Base-by-base conservation (phyloP, 53 echinoderm and acorn worm species). In the Zoroaster sp. region DNA sequence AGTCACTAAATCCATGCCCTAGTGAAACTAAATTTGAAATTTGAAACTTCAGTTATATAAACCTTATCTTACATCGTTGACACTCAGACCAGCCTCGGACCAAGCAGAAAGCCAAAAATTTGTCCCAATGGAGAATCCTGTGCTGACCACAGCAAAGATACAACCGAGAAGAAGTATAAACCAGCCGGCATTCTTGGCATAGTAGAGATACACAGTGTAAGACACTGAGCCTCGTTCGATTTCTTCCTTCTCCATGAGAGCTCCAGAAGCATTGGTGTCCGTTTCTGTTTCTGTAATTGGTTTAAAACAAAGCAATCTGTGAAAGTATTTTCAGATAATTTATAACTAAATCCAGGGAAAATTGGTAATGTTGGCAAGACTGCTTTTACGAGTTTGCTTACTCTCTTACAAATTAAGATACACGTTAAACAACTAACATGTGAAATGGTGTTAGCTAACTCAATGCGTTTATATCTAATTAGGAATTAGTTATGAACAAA, bases 91-190 rank as follows among this genome's bases (percentile, higher is more conserved):
- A 4, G 81, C 69, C 40, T 95, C 93, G 3, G 93, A 86, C 95
- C 95, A 95, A 23, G 40, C 54, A 31, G 95, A 93, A 10, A 95
- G 73, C 95, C 93, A 93, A 73, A 95, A 95, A 31, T 93, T 93
- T 0, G 86, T 91, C 3, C 67, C 91, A 2, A 95, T 72, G 65
- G 63, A 10, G 30, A 93, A 40, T 5, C 75, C 80, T 0, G 86
- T 54, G 44, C 66, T 66, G 18, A 87, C 52, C 1, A 35, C 32
- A 0, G 87, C 32, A 44, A 78, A 55, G 23, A 40, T 1, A 1
- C 36, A 15, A 18, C 72, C 40, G 2, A 90, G 21, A 5, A 78
- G 12, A 3, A 87, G 63, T 10, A 72, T n/a, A 36, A 46, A 43
- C 45, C 71, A 39, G 35, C 86, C 77, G 40, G 89, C 71, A n/a